Conservation (phyloP, 2,797 vertebrate species). For the Dipus sagitta region DNA sequence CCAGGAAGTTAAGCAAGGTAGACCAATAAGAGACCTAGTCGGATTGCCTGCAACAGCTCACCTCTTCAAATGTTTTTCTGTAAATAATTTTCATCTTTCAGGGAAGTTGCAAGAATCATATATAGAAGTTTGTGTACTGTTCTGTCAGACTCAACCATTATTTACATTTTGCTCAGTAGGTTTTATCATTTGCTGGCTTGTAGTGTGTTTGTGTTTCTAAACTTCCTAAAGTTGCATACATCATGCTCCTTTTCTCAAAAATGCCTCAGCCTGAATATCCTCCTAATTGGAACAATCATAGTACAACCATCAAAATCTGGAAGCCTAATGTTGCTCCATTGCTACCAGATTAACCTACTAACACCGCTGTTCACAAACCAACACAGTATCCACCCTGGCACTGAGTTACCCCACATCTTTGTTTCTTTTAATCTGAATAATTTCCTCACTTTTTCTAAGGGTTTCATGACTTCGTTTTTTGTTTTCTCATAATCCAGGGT, state of each 20-base stretch:
- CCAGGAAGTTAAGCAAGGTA: background rate
- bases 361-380: background rate
- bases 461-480: background rate
- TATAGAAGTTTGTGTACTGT: background rate
- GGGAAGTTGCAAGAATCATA: background rate
- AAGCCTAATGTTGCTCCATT: background rate
- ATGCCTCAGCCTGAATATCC: background rate
- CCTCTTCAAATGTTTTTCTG: background rate
- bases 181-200: background rate
- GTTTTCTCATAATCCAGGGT: background rate
- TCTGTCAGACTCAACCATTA: background rate
- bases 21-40: background rate
- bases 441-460: background rate
- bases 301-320: background rate
- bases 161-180: background rate
- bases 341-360: background rate
- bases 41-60: background rate
- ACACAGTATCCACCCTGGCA: background rate
- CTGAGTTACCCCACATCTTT: background rate
- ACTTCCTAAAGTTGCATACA: background rate
- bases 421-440: slow-evolving; percentile 15
- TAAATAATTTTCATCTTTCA: slow-evolving; percentile 42
- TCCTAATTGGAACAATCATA: slow-evolving; percentile 20
- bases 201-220: background rate
- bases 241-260: background rate